Percentiles rank a stretch among this genome's conserved stretches.
phyloP scores from a whole-genome alignment of 2,113 vertebrate species.

The Arenaria interpres region DNA sequence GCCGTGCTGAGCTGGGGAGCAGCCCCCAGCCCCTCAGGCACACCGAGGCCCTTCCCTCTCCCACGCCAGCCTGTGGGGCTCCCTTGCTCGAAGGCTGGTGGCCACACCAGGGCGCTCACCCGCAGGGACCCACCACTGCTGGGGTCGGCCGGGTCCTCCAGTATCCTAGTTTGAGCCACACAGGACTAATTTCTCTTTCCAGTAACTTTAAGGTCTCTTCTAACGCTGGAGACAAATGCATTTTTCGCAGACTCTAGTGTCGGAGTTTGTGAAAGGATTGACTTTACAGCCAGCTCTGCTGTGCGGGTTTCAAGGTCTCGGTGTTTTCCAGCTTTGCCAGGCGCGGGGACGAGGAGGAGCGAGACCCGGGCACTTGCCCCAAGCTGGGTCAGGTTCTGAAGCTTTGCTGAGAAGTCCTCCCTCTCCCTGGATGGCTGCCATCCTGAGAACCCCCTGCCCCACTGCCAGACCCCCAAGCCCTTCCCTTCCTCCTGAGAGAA shows the following conservation, averaged over 20 bases:
- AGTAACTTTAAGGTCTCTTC: not conserved
- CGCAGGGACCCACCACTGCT: too few species aligned
- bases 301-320: not conserved
- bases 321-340: not conserved
- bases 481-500: not conserved
- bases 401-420: not conserved
- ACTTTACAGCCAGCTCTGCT: not conserved
- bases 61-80: not conserved
- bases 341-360: not conserved
- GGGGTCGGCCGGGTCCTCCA: too few species aligned
- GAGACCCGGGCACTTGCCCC: not conserved
- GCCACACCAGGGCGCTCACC: not conserved
- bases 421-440: not conserved
- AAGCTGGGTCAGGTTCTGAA: not conserved
- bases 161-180: not conserved
- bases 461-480: not conserved
- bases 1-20: rapidly evolving
- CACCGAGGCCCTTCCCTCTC: rapidly evolving
- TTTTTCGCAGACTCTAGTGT: not conserved
- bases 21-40: not conserved
- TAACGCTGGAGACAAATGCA: not conserved
- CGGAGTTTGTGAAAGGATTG: not conserved
- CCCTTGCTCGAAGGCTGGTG: not conserved
- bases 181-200: not conserved
- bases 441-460: not conserved